These are phyloP conservation scores for Tenebrio molitor DNA, from an alignment of 1,140 invertebrate genomes.

Conservation along the genomic window DNA sequence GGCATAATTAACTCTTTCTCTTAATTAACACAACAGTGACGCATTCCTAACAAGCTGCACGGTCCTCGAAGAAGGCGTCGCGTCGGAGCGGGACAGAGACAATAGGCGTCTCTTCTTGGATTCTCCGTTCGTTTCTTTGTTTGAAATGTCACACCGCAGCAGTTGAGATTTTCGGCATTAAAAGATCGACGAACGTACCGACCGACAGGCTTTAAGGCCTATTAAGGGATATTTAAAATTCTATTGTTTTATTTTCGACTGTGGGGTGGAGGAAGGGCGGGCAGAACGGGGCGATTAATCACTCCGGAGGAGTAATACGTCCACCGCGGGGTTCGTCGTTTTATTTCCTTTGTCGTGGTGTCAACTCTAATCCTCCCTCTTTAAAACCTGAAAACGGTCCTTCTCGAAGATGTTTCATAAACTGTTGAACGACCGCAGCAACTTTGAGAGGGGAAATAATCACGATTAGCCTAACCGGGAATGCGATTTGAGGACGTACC, in stretches of 20 bases:
- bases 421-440: no score
- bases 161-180: conserved; percentile 39
- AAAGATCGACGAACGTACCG: conserved; percentile 30
- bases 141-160: conserved; percentile 54
- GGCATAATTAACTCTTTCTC: conserved; percentile 65
- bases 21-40: conserved; percentile 65
- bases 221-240: conserved; percentile 34
- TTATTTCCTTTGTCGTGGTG: conserved; percentile 22
- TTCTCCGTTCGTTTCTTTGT: conserved; percentile 51
- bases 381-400: not conserved
- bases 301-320: conserved; percentile 13
- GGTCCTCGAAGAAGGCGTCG: conserved; percentile 43
- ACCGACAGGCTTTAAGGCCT: conserved; percentile 1
- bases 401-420: not conserved
- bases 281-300: conserved; percentile 2
- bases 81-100: conserved; percentile 20
- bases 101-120: conserved; percentile 28
- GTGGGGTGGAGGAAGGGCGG: not conserved
- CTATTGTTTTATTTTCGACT: conserved; percentile 23
- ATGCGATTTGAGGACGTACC: no score
- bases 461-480: no score
- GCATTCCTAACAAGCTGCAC: conserved; percentile 60
- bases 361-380: not conserved
- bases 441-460: no score
- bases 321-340: not conserved